Base-by-base conservation (phyloP, 2,888 invertebrate genomes). In the Camptogramma bilineatum region DNA sequence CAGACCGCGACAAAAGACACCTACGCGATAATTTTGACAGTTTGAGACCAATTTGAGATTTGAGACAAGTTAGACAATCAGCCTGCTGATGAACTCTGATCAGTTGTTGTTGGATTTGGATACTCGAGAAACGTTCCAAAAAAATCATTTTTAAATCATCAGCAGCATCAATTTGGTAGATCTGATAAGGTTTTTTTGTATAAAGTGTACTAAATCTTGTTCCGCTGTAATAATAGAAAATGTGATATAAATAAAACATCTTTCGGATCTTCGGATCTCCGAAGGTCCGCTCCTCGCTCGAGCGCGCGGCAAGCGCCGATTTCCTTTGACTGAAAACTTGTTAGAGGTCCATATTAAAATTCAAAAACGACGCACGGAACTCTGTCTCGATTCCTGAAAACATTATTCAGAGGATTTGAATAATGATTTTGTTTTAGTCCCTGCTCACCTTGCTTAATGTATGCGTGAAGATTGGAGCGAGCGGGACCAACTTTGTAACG, bases 291-390 rank as follows among this genome's bases (percentile, higher is more conserved):
- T 75, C 53, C 1, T 61, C 81, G 74, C 83, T 62, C 68, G 64
- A 79, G 85, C 67, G 42, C 34, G 59, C 73, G 56, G 68, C 70
- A 77, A 82, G 84, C 83, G 73, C 86, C 87, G 87, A 90, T 89
- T 84, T 92, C 92, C 92, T 93, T 92, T 93, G 93, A 91, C 88
- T 85, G 85, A 83, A 88, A 92, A 92, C 92, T 92, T 92, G 92
- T 93, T 92, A 92, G 88, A 90, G 85, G 73, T 80, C 87, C 87
- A 80, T 92, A 92, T 93, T 93, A 92, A 93, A 93, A 93, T 93
- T 93, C 93, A 93, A 92, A 93, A 93, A 92, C 91, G 91, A 87
- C 86, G 88, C 82, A 85, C 85, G 81, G 81, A 90, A 90, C 90
- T 88, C 88, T 77, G 87, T 85, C 87, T 84, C 86, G 85, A 89